Evolutionary conservation across 2,113 vertebrate genomes (phyloP), one percentile per base, ranked within the genome.

Genomic region (Boulengeromyrus knoepffleri): DNA sequence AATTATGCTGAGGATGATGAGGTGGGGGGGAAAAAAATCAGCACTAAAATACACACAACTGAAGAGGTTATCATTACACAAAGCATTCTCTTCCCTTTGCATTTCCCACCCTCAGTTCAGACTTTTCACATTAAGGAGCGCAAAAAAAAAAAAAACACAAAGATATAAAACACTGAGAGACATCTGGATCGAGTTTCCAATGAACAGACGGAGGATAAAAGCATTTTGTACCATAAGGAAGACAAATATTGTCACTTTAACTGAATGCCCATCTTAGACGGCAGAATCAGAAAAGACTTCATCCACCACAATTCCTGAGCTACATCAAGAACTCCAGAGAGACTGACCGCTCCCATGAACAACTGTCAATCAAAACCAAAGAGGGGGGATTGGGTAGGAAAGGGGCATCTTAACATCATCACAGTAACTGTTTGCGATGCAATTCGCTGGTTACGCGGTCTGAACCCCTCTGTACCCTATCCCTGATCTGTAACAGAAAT

Each of bases 221-320:
- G 24, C 52, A 88, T 31, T 70, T 86, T 86, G 45, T 50, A 86
- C 45, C 47, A 24, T 47, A 86, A 86, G 84, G 84, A 86, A 49
- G 84, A 86, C 45, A 86, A 27, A 86, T 47, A 93, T 92, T 92
- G 92, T 49, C 31, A 92, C 90, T 90, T 90, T 92, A 92, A 85
- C 90, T 84, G 87, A 83, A 91, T 91, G 88, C 89, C 89, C 58
- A 50, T 92, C 88, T 70, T 80, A 88, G 88, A 90, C 87, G 83
- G 89, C 90, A 92, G 92, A 91, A 92, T 58, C 86, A 89, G 77
- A 47, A 77, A 19, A 91, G 58, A 93, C 90, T 39, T 86, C 92
- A 88, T 70, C 89, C 89, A 91, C 77, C 91, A 88, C 5, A 39
- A 92, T 94, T 94, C 93, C 95, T 95, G 93, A 95, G 94, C 91